Evolutionary conservation across 1,140 invertebrate genomes (phyloP), one percentile per base, ranked within the genome.

Genomic region (Vanessa atalanta): DNA sequence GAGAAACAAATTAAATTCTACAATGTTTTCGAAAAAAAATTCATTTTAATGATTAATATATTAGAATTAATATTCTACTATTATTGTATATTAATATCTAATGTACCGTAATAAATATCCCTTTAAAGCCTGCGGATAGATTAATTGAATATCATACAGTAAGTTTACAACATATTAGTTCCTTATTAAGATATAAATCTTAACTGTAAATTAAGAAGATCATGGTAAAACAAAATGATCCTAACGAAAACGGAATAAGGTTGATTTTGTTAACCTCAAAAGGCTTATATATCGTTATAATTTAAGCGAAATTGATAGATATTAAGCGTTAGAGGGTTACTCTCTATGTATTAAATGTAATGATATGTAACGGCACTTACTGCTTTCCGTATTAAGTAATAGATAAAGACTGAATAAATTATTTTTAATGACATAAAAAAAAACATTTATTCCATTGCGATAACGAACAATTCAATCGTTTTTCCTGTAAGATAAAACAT

Each of bases 331-430:
- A n/a, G 12, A 68, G 72, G 66, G 48, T 55, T 53, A 55, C 48
- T 68, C 61, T 64, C 50, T 51, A 64, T 51, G 65, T 73, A 73
- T 69, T 64, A 73, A 47, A 73, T 73, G 60, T 72, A 67, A 72
- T 72, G 37, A 61, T 66, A 70, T 50, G 14, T 76, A 76, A 71
- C 74, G 74, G 74, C 48, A 68, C 57, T 76, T 53, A 20, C 16
- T 71, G 26, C 11, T 51, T 70, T 65, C 5, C 65, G 47, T 60
- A 60, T 48, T 15, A 65, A 50, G 50, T 11, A 43, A 43, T 43
- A 43, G 37, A 43, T 43, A 43, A 43, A 43, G 37, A 20, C 37
- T 43, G 37, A 43, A 43, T 43, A 43, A 0, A 11, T 43, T 11
- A 43, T 43, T 43, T 43, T 43, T 43, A 43, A 43, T 43, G 7